Percentiles rank a stretch among this genome's conserved stretches.
Conservation (phyloP, 1,140 invertebrate species). For the Araneus ventricosus region DNA sequence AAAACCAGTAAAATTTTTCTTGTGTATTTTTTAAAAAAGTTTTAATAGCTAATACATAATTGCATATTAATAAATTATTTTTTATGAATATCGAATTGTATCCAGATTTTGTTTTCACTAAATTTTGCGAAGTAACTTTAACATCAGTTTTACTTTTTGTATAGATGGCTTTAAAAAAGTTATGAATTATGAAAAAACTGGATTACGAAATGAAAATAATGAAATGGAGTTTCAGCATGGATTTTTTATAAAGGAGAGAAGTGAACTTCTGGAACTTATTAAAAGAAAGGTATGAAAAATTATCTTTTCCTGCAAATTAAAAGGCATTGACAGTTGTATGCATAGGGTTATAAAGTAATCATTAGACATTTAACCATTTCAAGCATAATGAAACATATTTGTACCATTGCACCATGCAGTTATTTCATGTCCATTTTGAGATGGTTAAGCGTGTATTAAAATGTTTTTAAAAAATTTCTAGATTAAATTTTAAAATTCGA, state of each 20-base stretch:
- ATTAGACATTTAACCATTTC: too few relatives aligned
- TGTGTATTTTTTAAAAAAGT: too few relatives aligned
- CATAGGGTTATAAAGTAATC: neutral
- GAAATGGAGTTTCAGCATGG: conserved; percentile 97
- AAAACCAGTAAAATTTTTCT: too few relatives aligned
- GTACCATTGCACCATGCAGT: too few relatives aligned
- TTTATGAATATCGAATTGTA: too few relatives aligned
- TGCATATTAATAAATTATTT: neutral
- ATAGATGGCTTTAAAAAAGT: conserved; percentile 99
- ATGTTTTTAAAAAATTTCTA: too few relatives aligned
- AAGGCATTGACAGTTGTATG: too few relatives aligned
- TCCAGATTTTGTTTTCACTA: too few relatives aligned
- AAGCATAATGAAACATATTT: too few relatives aligned
- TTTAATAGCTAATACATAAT: conserved; percentile 35
- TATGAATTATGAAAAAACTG: conserved; percentile 92
- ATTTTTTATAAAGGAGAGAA: conserved; percentile 91
- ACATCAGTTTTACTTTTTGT: conserved; percentile 65
- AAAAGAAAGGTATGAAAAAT: conserved; percentile 88
- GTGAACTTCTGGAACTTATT: conserved; percentile 92
- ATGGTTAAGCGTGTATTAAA: too few relatives aligned
- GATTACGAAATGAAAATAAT: conserved; percentile 90
- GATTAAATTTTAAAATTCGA: too few relatives aligned
- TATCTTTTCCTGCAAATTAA: conserved; percentile 16
- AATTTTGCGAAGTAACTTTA: neutral
- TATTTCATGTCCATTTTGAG: too few relatives aligned